Percentiles rank a stretch among this genome's conserved stretches.
Evolutionary conservation across 2,113 vertebrate genomes (phyloP).

Genomic region (Prionailurus bengalensis): DNA sequence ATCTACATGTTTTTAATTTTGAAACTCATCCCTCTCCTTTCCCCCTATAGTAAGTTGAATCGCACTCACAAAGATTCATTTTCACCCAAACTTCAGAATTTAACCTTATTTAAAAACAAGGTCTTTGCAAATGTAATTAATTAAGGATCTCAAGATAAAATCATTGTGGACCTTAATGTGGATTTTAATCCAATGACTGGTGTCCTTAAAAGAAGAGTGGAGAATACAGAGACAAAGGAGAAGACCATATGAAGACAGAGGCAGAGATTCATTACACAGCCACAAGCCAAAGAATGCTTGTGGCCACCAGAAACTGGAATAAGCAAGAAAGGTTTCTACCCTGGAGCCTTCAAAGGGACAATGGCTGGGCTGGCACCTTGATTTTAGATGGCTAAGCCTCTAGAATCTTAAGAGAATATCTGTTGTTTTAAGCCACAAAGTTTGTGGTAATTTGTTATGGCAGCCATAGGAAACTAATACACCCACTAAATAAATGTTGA

Average conservation of each 20-base stretch:
- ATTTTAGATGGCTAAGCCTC: neutral
- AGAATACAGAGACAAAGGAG: neutral
- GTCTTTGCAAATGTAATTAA: neutral
- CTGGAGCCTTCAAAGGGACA: neutral
- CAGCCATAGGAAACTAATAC: slow-evolving; percentile 10
- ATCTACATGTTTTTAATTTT: neutral
- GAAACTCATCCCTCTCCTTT: neutral
- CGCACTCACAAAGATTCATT: neutral
- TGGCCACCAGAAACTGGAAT: neutral
- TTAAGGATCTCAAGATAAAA: neutral
- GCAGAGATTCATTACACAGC: neutral
- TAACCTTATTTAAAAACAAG: neutral
- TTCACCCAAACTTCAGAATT: neutral
- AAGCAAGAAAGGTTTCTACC: neutral
- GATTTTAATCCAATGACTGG: neutral
- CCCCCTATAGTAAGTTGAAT: neutral
- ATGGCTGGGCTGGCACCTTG: neutral
- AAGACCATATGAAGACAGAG: neutral
- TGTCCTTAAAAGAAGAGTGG: neutral
- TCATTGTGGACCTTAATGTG: neutral
- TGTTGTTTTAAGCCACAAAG: slow-evolving; percentile 20
- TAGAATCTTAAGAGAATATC: neutral
- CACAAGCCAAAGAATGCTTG: neutral
- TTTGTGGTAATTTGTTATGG: slow-evolving; percentile 30
- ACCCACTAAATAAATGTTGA: slow-evolving; percentile 62